A percentile compares a stretch with the other conserved stretches of the same genome.
phyloP scores from a whole-genome alignment of 1,140 invertebrate species.

The Neoseiulus cucumeris region DNA sequence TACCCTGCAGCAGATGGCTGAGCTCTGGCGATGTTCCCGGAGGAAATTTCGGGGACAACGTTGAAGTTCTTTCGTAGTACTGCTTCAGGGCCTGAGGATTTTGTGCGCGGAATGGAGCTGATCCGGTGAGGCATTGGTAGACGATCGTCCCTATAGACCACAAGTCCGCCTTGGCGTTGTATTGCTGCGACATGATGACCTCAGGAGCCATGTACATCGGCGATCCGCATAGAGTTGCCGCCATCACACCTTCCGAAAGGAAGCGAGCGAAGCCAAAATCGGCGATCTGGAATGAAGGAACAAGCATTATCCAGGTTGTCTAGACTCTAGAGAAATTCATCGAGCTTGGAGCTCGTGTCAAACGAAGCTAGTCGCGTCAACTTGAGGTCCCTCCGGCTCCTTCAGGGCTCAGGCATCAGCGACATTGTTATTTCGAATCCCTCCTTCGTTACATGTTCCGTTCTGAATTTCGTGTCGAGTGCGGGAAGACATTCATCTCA shows the following conservation, averaged over 20 bases:
- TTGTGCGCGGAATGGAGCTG: conserved; percentile 88
- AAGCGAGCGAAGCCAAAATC: conserved; percentile 99
- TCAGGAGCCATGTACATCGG: conserved; percentile 87
- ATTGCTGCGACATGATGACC: conserved; percentile 96
- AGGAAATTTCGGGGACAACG: conserved; percentile 84
- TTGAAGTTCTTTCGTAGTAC: conserved; percentile 91
- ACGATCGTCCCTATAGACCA: conserved; percentile 98
- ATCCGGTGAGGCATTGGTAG: conserved; percentile 94
- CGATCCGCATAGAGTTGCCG: conserved; percentile 92
- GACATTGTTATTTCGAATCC: too few relatives aligned
- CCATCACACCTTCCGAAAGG: conserved; percentile 95
- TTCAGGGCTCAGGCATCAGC: too few relatives aligned
- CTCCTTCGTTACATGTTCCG: too few relatives aligned
- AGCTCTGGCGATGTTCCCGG: conserved; percentile 70
- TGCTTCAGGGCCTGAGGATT: conserved; percentile 93
- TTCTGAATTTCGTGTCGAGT: too few relatives aligned
- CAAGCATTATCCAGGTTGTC: conserved; percentile 13
- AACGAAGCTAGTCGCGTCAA: too few relatives aligned
- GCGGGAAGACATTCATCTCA: too few relatives aligned
- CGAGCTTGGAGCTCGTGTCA: too few relatives aligned
- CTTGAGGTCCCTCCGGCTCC: too few relatives aligned
- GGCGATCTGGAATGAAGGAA: conserved; percentile 30
- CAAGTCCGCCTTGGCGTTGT: conserved; percentile 94
- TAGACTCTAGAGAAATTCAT: neutral
- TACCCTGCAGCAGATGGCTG: conserved; percentile 51